Evolutionary conservation across 2,797 vertebrate species (phyloP).

Genomic region (Tenualosa thibaudeaui): DNA sequence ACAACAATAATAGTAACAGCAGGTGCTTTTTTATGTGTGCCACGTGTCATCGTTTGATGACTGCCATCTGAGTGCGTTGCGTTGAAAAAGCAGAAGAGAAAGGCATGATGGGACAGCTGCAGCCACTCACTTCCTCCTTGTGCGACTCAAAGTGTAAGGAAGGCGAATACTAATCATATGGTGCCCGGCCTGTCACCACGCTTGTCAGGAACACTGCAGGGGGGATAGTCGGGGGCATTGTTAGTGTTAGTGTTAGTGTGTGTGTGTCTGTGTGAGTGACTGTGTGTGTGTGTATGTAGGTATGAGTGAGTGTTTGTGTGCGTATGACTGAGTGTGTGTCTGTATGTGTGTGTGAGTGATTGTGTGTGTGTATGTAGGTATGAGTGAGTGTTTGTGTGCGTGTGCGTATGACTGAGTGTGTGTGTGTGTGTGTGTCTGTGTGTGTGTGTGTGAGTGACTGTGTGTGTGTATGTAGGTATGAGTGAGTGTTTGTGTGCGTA

Average conservation of each 20-base stretch:
- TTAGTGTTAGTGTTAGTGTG: neutral
- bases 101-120: neutral
- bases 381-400: slow-evolving; percentile 11
- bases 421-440: slow-evolving; percentile 11
- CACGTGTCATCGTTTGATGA: neutral
- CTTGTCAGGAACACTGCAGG: neutral
- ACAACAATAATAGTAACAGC: neutral
- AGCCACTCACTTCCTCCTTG: neutral
- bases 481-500: neutral
- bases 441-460: slow-evolving; percentile 8
- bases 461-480: neutral
- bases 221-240: neutral
- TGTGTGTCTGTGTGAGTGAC: neutral
- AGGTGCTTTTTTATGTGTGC: neutral
- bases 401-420: no score
- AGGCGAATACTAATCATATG: slow-evolving; percentile 1
- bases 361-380: slow-evolving; percentile 8
- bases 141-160: neutral
- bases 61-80: neutral
- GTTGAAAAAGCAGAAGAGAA: neutral
- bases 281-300: neutral
- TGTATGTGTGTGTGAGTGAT: neutral
- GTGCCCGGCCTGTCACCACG: neutral
- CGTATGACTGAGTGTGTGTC: slow-evolving; percentile 16
- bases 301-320: neutral